A percentile compares a stretch with the other conserved stretches of the same genome.
phyloP scores from a whole-genome alignment of 2,888 invertebrate species.

The Drosophila recens region DNA sequence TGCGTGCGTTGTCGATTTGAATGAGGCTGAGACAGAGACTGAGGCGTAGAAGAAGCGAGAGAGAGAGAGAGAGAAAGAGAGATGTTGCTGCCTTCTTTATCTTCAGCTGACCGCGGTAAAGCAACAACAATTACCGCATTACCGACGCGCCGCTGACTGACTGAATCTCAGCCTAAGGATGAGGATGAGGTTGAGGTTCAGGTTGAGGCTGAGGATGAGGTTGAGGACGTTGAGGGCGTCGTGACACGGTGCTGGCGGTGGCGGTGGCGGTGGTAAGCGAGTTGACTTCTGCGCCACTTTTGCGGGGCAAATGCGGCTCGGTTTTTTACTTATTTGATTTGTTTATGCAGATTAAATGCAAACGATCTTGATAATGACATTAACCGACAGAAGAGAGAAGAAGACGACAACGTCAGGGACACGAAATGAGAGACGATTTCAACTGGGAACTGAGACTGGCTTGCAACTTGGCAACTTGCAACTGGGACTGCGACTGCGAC shows the following conservation, averaged over 20 bases:
- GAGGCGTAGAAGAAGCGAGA: conserved; percentile 9
- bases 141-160: conserved; percentile 76
- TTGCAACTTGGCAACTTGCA: too few species aligned
- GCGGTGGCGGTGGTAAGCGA: conserved; percentile 37
- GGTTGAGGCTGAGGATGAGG: conserved; percentile 11
- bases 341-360: conserved; percentile 84
- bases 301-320: conserved; percentile 53
- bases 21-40: conserved; percentile 26
- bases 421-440: conserved; percentile 52
- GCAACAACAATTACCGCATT: conserved; percentile 80
- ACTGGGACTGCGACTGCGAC: conserved; percentile 21
- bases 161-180: conserved; percentile 36
- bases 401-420: conserved; percentile 62
- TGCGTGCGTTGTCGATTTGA: conserved; percentile 77
- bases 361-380: conserved; percentile 84
- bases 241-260: conserved; percentile 43
- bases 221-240: conserved; percentile 41
- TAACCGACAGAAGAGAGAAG: conserved; percentile 82
- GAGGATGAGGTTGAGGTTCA: conserved; percentile 24
- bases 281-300: conserved; percentile 75
- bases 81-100: conserved; percentile 13
- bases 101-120: conserved; percentile 32
- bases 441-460: conserved; percentile 20
- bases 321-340: conserved; percentile 79
- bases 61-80: conserved; percentile 4